Conservation (phyloP, 2,888 invertebrate genomes). For the Empis stercorea region DNA sequence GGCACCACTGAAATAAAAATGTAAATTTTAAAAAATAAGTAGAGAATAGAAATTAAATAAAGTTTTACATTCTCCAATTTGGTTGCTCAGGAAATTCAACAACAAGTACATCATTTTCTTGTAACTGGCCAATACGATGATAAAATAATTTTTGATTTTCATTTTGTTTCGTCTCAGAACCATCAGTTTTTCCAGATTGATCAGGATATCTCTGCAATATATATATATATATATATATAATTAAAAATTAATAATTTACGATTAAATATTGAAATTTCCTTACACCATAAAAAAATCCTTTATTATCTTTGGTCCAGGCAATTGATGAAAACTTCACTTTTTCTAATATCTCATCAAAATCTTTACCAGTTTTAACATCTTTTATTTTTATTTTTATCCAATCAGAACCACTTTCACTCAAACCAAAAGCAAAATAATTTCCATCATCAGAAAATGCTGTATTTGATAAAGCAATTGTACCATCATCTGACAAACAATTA, state of each 20-base stretch:
- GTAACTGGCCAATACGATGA: slow-evolving; percentile 75
- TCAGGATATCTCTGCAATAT: slow-evolving; percentile 60
- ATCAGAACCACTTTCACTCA: slow-evolving; percentile 90
- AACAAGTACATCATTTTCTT: slow-evolving; percentile 72
- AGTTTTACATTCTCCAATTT: slow-evolving; percentile 67
- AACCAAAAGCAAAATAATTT: slow-evolving; percentile 74
- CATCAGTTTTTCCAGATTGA: slow-evolving; percentile 73
- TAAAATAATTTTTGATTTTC: slow-evolving; percentile 89
- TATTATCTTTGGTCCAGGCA: slow-evolving; percentile 90
- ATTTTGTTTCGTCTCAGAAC: slow-evolving; percentile 78
- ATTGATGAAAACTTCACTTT: slow-evolving; percentile 86
- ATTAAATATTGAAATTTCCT: slow-evolving; percentile 21
- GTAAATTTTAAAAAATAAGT: background rate
- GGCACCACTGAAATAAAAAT: slow-evolving; percentile 50
- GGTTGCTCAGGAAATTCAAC: slow-evolving; percentile 87
- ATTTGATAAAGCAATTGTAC: slow-evolving; percentile 66
- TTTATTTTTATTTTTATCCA: slow-evolving; percentile 86
- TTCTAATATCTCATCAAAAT: slow-evolving; percentile 77
- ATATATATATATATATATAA: no score
- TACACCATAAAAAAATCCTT: slow-evolving; percentile 88
- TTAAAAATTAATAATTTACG: no score
- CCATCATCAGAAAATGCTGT: slow-evolving; percentile 84
- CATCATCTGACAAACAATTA: slow-evolving; percentile 81
- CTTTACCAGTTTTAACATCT: slow-evolving; percentile 58
- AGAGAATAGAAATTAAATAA: background rate